Evolutionary conservation across 2,113 vertebrate species (phyloP).

Genomic region (Vulpes vulpes): DNA sequence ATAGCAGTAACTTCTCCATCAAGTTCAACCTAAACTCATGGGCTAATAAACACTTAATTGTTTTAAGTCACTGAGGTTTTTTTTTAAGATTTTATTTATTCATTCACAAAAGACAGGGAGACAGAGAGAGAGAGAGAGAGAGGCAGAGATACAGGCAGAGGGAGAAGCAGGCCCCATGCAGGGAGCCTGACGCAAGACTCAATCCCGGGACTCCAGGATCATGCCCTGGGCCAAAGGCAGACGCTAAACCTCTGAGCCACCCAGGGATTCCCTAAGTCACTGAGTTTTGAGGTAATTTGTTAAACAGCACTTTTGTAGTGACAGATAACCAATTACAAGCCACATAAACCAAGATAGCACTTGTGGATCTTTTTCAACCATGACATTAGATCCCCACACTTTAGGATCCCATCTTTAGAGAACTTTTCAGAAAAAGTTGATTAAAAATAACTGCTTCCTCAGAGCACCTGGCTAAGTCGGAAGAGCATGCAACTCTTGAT

Average conservation of each 20-base stretch:
- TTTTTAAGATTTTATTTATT: no score
- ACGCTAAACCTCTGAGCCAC: no score
- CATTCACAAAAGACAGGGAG: no score
- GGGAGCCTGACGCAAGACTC: no score
- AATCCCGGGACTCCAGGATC: no score
- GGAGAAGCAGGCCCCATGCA: no score
- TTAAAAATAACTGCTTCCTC: background rate
- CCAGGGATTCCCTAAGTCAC: background rate
- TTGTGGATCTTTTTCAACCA: background rate
- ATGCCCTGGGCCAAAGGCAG: no score
- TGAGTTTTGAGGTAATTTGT: background rate
- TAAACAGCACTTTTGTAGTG: background rate
- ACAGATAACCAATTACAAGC: background rate
- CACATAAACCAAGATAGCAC: background rate
- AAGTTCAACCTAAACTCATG: background rate
- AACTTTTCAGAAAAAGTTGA: background rate
- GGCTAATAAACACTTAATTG: background rate
- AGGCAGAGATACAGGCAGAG: no score
- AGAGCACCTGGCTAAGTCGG: background rate
- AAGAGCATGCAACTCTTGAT: background rate
- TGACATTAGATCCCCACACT: background rate
- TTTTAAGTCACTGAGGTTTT: background rate
- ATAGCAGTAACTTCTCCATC: background rate
- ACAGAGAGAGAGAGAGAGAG: no score
- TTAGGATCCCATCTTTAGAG: background rate